Evolutionary conservation across 2,797 vertebrate genomes (phyloP), one percentile per base, ranked within the genome.

Genomic region (Vultur gryphus): DNA sequence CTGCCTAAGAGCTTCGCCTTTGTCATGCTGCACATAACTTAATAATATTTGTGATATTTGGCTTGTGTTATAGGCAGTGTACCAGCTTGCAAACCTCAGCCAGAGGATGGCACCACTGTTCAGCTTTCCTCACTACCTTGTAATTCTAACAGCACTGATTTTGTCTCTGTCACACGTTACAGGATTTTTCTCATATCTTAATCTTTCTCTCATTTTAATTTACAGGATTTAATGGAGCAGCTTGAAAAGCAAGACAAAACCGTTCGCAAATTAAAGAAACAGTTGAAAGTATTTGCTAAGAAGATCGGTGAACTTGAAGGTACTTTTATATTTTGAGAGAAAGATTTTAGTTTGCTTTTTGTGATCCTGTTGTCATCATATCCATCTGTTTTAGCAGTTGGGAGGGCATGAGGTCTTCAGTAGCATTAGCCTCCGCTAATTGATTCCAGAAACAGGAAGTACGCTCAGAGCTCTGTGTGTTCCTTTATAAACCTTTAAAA

Each of bases 221-320:
- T 84, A 75, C 96, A 99, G 99, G 99, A 99, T 98, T 98, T 99
- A 57, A 99, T 99, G 99, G 99, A 99, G 96, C 99, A 99, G 97
- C 97, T 99, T 95, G 99, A 99, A 98, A 99, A 99, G 96, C 99
- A 99, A 97, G 99, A 99, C 97, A 99, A 99, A 97, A 99, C 99
- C 23, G 99, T 99, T 85, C 99, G 99, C 86, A 99, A 99, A 96
- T 98, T 99, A 51, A 99, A 99, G 98, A 99, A 99, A 93, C 99
- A 99, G 97, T 98, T 99, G 62, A 99, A 99, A 98, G 99, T 99
- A 39, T 99, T 99, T 96, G 99, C 99, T 62, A 99, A 99, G 98
- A 99, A 99, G 98, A 99, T 99, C 0, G 99, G 99, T 59, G 99
- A 99, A 97, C 98, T 99, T 65, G 99, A 99, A 99, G 99, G 99